Evolutionary conservation across 2,113 vertebrate species (phyloP).

Genomic region (Polypterus senegalus): DNA sequence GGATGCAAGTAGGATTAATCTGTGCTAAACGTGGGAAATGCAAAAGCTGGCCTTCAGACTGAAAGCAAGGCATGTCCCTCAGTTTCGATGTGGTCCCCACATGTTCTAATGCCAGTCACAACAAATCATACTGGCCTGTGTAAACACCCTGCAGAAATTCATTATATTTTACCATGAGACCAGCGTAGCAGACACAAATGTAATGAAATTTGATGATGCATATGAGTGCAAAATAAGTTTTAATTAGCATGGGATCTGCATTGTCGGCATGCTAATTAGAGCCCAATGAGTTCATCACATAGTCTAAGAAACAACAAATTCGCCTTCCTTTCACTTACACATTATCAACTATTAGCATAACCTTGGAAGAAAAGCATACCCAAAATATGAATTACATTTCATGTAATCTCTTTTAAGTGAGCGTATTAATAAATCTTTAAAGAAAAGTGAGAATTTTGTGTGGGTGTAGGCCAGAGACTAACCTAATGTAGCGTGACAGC

Average conservation of each 20-base stretch:
- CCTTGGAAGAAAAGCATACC: not conserved
- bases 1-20: conserved; percentile 17
- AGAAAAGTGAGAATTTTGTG: not conserved
- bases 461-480: not conserved
- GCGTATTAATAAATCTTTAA: not conserved
- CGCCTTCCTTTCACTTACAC: not conserved
- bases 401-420: not conserved
- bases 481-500: no score
- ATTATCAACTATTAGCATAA: no score
- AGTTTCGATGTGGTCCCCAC: not conserved
- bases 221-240: not conserved
- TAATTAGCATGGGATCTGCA: not conserved
- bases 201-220: not conserved
- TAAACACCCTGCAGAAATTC: not conserved
- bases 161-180: not conserved
- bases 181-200: not conserved
- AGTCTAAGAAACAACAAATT: not conserved
- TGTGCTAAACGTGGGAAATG: not conserved
- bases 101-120: not conserved
- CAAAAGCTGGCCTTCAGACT: no score
- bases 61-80: no score
- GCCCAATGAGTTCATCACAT: not conserved
- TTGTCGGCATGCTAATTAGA: not conserved
- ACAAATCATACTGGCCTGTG: not conserved
- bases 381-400: not conserved